Evolutionary conservation across 2,113 vertebrate species (phyloP).

Genomic region (Pipa parva): DNA sequence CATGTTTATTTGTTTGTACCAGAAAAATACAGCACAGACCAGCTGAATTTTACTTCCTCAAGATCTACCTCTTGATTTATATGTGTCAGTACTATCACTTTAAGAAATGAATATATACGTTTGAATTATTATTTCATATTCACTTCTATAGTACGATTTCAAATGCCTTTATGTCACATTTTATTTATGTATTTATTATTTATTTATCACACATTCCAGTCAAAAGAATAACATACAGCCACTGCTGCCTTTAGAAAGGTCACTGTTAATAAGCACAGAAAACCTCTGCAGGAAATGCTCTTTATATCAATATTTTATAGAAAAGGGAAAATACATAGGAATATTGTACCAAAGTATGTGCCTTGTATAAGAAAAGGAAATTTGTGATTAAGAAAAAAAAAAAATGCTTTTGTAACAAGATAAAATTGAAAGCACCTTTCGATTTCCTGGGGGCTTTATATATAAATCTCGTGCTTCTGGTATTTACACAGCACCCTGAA

Average conservation of each 20-base stretch:
- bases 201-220: too few relatives aligned
- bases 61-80: too few relatives aligned
- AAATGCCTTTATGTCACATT: too few relatives aligned
- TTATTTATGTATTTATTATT: too few relatives aligned
- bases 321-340: neutral
- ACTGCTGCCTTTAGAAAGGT: neutral
- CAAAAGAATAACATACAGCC: neutral
- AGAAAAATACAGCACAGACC: too few relatives aligned
- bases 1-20: too few relatives aligned
- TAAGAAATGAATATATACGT: too few relatives aligned
- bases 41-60: too few relatives aligned
- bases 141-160: too few relatives aligned
- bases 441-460: neutral
- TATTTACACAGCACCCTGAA: conserved; percentile 10
- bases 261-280: neutral
- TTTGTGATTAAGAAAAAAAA: neutral
- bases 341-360: neutral
- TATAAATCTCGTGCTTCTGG: neutral
- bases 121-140: too few relatives aligned
- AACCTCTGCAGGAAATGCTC: neutral
- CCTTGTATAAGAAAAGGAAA: neutral
- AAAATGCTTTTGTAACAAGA: neutral
- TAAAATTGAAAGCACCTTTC: neutral
- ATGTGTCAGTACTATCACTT: too few relatives aligned
- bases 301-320: neutral